Conservation (phyloP, 2,113 vertebrate species). For the Scatophagus argus region DNA sequence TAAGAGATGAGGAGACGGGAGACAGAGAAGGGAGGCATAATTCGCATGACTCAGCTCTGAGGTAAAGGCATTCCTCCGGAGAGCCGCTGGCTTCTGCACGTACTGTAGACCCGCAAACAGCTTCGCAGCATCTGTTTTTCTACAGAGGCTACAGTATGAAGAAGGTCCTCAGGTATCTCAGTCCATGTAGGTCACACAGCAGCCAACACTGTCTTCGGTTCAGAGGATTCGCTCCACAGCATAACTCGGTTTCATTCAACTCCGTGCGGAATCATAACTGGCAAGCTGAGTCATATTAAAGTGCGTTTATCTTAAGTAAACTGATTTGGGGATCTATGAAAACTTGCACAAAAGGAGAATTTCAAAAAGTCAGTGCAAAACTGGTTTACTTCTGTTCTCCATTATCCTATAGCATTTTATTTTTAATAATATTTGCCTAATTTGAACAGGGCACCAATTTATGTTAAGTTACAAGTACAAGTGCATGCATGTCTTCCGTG, state of each 20-base stretch:
- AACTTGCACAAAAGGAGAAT: background rate
- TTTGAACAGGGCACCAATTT: background rate
- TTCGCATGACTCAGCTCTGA: constrained; percentile 66
- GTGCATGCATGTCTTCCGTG: too few species aligned
- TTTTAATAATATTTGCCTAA: background rate
- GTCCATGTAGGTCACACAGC: background rate
- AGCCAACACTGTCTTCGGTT: background rate
- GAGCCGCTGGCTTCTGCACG: constrained; percentile 21
- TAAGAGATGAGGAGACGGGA: background rate
- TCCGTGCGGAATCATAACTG: background rate
- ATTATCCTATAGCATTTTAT: too few species aligned
- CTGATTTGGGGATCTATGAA: background rate
- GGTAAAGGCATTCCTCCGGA: constrained; percentile 49
- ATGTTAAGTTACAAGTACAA: background rate
- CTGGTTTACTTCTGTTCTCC: background rate
- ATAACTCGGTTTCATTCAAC: background rate
- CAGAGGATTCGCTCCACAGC: background rate
- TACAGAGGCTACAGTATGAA: background rate
- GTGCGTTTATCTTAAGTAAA: background rate
- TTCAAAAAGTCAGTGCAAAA: background rate
- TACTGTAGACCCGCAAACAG: constrained; percentile 17
- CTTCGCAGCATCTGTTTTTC: background rate
- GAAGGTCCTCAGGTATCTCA: background rate
- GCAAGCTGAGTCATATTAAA: too few species aligned
- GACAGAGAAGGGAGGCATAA: constrained; percentile 36